Evolutionary conservation across 2,888 invertebrate species (phyloP), one percentile per base, ranked within the genome.

Genomic region (Phaonia tiefii): DNA sequence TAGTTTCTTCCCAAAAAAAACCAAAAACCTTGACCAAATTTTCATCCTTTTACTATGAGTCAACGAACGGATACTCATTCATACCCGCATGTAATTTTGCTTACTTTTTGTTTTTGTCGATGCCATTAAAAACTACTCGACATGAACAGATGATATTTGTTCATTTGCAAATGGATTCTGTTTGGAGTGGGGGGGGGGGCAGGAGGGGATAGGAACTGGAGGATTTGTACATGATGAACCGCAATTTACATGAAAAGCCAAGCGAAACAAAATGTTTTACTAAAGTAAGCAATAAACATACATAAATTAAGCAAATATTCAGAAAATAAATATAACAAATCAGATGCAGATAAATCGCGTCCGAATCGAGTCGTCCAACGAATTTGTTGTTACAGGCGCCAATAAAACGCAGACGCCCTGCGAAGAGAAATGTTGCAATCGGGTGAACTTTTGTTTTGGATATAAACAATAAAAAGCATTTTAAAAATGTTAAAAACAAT

Each of bases 11-110:
- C 13, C 10, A n/a, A 10, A 7, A 49, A 13, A 10, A n/a, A n/a
- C n/a, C n/a, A n/a, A n/a, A 31, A 49, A 58, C 58, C 58, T 58
- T 58, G 58, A 58, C 58, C 58, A 58, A 49, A 58, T 58, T 58
- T 49, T 20, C 7, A 46, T 49, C 20, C 49, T 20, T 20, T 13
- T 46, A n/a, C n/a, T 31, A 31, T 31, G 31, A 3, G 8, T 31
- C 4, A 8, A 31, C 8, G 31, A 31, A 31, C 31, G 3, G 31
- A 31, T 31, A 20, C 49, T 17, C 10, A 49, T 31, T 8, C n/a
- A n/a, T n/a, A n/a, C n/a, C n/a, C n/a, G n/a, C n/a, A n/a, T 15
- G 58, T 31, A 58, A 58, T n/a, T 4, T 1, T 4, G 31, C 2
- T 13, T 15, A 15, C n/a, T 15, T 2, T 10, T 7, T 15, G 26